These are phyloP conservation scores for Pterophyllum scalare DNA, from an alignment of 2,113 vertebrate species.

Conservation along the genomic window DNA sequence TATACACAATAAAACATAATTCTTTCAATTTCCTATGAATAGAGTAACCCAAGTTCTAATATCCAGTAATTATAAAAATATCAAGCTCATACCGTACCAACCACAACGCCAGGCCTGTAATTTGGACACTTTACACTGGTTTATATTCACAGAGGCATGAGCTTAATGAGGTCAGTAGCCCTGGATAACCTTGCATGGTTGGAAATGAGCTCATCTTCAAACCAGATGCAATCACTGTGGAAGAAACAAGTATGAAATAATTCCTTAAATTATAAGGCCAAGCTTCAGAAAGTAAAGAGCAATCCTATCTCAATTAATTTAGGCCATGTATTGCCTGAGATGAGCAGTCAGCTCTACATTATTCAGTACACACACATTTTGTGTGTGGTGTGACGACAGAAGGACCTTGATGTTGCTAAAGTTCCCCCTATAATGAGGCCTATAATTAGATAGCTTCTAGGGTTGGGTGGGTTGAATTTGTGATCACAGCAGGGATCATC, in stretches of 20 bases:
- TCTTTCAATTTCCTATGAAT: too few relatives aligned
- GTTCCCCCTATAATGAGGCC: constrained; percentile 48
- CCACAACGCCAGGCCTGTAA: neutral
- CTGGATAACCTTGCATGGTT: neutral
- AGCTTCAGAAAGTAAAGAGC: neutral
- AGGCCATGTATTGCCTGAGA: neutral
- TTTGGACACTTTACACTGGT: neutral
- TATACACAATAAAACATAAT: neutral
- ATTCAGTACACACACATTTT: constrained; percentile 43
- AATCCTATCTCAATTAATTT: constrained; percentile 16
- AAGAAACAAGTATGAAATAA: neutral
- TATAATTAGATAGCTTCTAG: constrained; percentile 58
- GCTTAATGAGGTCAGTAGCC: neutral
- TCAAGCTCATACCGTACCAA: neutral
- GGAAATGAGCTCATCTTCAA: neutral
- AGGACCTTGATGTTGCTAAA: constrained; percentile 42
- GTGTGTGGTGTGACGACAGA: neutral
- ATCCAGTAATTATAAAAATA: neutral
- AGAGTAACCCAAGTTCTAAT: neutral
- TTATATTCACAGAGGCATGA: neutral
- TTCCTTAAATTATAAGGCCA: constrained; percentile 6
- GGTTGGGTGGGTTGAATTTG: constrained; percentile 41
- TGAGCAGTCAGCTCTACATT: constrained; percentile 21
- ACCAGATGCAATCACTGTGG: neutral
- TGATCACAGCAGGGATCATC: constrained; percentile 63